Conservation (phyloP, 2,113 vertebrate genomes). For the Corvus cornix region DNA sequence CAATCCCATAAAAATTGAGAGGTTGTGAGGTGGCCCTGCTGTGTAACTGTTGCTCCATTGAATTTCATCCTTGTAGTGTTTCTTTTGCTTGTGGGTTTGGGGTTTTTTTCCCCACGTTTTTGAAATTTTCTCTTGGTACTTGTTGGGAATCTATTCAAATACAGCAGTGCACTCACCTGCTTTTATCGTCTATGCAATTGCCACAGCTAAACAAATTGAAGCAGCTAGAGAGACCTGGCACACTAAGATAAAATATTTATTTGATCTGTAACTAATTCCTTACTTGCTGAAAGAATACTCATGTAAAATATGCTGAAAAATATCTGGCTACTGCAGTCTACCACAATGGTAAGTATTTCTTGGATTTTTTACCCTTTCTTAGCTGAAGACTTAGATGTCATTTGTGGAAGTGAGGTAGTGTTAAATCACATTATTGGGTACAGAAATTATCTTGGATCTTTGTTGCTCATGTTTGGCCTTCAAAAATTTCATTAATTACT, state of each 20-base stretch:
- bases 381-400: not conserved
- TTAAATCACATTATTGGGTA: not conserved
- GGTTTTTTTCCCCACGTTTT: not conserved
- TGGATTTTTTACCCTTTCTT: not conserved
- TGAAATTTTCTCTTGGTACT: not conserved
- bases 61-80: not conserved
- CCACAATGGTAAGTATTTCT: not conserved
- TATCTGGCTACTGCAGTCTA: fast-evolving
- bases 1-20: not conserved
- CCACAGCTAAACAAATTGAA: not conserved
- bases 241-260: not conserved
- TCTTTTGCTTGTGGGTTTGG: not conserved
- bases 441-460: not conserved
- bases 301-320: not conserved
- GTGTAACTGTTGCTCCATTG: not conserved
- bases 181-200: not conserved
- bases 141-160: not conserved
- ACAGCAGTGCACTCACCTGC: not conserved
- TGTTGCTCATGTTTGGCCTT: not conserved
- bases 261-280: not conserved
- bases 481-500: not conserved
- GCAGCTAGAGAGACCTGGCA: not conserved
- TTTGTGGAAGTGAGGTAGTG: not conserved
- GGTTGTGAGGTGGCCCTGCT: not conserved
- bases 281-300: not conserved